Base-by-base conservation (phyloP, 2,113 vertebrate species). In the Etia nguti region DNA sequence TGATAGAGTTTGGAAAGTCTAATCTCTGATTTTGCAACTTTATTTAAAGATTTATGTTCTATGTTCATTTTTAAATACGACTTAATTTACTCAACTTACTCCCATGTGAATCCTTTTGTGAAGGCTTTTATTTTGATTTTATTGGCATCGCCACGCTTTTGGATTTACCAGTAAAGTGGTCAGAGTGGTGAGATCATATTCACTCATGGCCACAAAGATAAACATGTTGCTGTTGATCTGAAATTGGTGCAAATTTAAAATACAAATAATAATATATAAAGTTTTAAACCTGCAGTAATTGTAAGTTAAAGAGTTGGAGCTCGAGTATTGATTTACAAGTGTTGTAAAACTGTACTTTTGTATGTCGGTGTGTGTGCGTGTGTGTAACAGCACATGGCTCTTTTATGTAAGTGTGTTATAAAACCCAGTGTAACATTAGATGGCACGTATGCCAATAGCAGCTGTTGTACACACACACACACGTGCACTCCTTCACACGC, bases 391-490 rank as follows among this genome's bases (percentile, higher is more conserved):
- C 90, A 84, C 88, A 87, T 65, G 80, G 50, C 50, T 82, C 22
- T 6, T 84, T 77, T 80, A 83, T 87, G 90, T 86, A 41, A 81
- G 57, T 24, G 7, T 60, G 87, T 93, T 93, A 90, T 38, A 81
- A 56, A 94, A 94, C 50, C 26, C 20, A 16, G 2, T 2, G 84
- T 86, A 90, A 94, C 87, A 84, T 90, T 87, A 90, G 70, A 84
- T 48, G 82, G 50, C 80, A 77, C 87, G 70, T 88, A 75, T 84
- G 80, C 82, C 84, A 41, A 59, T 52, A 81, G 82, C 87, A 93
- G 90, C 91, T 92, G 92, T 75, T 59, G 46, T 4, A 24, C 79
- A 75, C 80, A 29, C 70, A 55, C 29, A 48, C 65, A 15, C 52
- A 38, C 34, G 56, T 29, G 16, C 20, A 4, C 16, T 11, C 68